Percentiles rank a stretch among this genome's conserved stretches.
Conservation (phyloP, 1,140 invertebrate species). For the Trichomalopsis sarcophagae region DNA sequence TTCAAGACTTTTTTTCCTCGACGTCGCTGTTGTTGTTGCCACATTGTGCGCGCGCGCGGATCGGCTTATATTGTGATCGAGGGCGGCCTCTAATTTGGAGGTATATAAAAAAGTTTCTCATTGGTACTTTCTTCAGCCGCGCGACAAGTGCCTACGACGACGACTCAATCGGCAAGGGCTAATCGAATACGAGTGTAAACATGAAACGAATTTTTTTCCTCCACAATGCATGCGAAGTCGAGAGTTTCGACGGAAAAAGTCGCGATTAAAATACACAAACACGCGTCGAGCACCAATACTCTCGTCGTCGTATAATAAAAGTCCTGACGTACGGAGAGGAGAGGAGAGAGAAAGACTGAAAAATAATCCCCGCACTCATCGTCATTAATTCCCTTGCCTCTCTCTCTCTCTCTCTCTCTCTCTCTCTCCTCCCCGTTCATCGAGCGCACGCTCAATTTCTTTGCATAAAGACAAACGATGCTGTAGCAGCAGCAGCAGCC, state of each 20-base stretch:
- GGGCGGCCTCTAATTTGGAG: conserved; percentile 8
- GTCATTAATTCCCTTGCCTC: conserved; percentile 43
- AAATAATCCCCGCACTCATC: conserved; percentile 28
- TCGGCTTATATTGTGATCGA: conserved; percentile 30
- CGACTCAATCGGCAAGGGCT: background rate
- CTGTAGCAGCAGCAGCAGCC: background rate
- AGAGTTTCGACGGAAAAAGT: background rate
- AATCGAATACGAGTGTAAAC: background rate
- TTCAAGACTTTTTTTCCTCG: conserved; percentile 18
- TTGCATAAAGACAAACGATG: conserved; percentile 45
- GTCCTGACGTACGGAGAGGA: background rate
- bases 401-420: conserved; percentile 23
- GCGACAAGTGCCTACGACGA: background rate
- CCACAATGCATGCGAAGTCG: too few relatives aligned
- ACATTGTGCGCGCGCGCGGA: background rate
- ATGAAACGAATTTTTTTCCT: background rate
- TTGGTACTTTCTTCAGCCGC: background rate
- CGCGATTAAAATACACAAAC: background rate
- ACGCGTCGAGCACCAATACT: background rate
- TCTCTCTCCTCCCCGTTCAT: conserved; percentile 37
- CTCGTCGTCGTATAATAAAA: background rate
- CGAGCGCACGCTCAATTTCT: conserved; percentile 46
- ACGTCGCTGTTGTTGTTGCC: background rate
- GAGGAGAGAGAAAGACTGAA: background rate
- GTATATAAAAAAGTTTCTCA: conserved; percentile 6